These are phyloP conservation scores for Patagioenas fasciata DNA, from an alignment of 2,113 vertebrate species.

Conservation along the genomic window DNA sequence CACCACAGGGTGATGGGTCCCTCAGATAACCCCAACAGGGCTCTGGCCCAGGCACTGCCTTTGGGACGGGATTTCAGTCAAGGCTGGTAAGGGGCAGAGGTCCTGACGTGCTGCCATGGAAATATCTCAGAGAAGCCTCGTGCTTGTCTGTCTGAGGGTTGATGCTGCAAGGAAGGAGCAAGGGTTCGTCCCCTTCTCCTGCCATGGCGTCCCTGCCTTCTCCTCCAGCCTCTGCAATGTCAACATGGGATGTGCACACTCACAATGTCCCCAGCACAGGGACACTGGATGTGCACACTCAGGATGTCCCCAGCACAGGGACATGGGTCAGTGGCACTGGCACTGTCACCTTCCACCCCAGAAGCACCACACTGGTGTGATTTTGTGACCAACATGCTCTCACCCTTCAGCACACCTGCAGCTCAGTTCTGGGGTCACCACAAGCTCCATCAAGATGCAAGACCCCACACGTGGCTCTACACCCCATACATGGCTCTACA, in stretches of 20 bases:
- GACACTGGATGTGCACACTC: neutral
- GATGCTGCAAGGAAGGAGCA: neutral
- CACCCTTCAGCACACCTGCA: neutral
- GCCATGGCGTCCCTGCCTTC: neutral
- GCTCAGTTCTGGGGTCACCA: neutral
- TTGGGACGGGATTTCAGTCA: neutral
- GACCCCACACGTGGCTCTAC: neutral
- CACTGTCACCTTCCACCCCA: neutral
- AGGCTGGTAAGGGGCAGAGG: neutral
- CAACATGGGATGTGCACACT: neutral
- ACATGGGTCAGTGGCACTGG: no score
- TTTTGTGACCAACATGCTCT: neutral
- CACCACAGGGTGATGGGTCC: no score
- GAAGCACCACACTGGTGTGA: neutral
- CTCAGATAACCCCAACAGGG: neutral
- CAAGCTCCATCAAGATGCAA: neutral
- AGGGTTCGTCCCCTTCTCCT: neutral
- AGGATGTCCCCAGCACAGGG: fast-evolving
- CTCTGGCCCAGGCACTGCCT: neutral
- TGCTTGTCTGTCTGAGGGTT: neutral
- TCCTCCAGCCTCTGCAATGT: neutral
- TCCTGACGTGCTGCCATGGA: fast-evolving
- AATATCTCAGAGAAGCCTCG: neutral
- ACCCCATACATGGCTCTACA: neutral
- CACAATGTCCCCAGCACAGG: fast-evolving